Base-by-base conservation (phyloP, 1,140 invertebrate genomes). In the Aradophagus sp. region DNA sequence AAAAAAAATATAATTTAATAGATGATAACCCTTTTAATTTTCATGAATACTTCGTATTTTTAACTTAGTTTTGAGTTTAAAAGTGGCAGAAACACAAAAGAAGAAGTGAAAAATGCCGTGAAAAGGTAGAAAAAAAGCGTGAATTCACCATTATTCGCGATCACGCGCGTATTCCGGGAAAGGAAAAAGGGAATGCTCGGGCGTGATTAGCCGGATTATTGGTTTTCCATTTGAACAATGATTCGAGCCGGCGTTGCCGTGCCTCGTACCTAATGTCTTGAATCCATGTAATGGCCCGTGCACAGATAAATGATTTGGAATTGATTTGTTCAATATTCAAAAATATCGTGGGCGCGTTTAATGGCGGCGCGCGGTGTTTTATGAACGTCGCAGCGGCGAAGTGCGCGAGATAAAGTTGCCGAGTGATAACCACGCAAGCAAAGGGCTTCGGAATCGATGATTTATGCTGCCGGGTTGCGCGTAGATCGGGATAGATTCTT, bases 251-350 rank as follows among this genome's bases (percentile, higher is more conserved):
- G 39, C 20, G 39, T 12, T 39, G 47, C 13, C 58, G 14, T 26
- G 59, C 47, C 44, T 52, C 38, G 27, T 53, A 63, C 26, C 48
- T 53, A 63, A 63, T 63, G 59, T 63, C 41, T 63, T 63, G 48
- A 55, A 53, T 63, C 53, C 47, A 65, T 52, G 61, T 47, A 65
- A 65, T 65, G 48, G 48, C 15, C 41, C 35, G 61, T 36, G 48
- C 20, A 4, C 1, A 45, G 61, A 65, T 55, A 65, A 65, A 65
- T 65, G 61, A 65, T 47, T 65, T 19, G 50, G 50, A 65, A 65
- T 55, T 65, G 61, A 65, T 65, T 65, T 65, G 50, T 41, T 55
- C 61, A 55, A 65, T 65, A 65, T 65, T 65, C 61, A 65, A 55
- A 65, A 65, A 65, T 55, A 55, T 65, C 10, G 32, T 12, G 31